Percentiles rank a stretch among this genome's conserved stretches.
phyloP scores from a whole-genome alignment of 2,113 vertebrate genomes.

The Chlorodrepanis virens region DNA sequence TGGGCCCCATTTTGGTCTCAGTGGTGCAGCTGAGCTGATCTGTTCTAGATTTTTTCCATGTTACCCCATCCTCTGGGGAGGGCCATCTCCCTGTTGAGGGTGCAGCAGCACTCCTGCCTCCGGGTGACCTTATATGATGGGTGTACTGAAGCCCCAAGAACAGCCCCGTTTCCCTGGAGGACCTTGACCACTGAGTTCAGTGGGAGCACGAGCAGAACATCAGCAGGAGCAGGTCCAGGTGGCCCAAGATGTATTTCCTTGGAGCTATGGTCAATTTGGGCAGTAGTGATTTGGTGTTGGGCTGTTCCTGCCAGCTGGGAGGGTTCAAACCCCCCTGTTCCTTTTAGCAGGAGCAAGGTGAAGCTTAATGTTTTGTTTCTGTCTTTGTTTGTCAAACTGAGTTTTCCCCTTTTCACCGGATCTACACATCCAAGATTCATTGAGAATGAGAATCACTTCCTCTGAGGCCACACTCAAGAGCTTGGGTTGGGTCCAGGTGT shows the following conservation, averaged over 20 bases:
- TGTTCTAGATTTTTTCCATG: background rate
- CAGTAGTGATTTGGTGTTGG: background rate
- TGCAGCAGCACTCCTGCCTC: background rate
- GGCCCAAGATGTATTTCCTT: background rate
- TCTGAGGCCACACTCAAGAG: constrained; percentile 27
- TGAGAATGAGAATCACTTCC: constrained; percentile 24
- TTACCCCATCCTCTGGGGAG: background rate
- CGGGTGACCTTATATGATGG: background rate
- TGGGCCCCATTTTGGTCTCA: background rate
- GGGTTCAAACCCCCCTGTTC: fast-evolving
- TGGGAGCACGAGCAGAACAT: background rate
- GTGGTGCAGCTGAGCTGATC: background rate
- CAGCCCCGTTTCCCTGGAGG: background rate
- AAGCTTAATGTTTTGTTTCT: background rate
- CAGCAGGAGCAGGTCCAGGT: background rate
- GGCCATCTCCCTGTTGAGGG: background rate
- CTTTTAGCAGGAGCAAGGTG: background rate
- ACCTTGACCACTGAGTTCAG: background rate
- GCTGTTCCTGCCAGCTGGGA: background rate
- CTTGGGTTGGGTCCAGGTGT: constrained; percentile 24
- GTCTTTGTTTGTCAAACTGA: background rate
- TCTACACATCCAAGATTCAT: constrained; percentile 31
- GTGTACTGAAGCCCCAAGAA: fast-evolving
- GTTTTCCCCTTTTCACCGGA: constrained; percentile 9
- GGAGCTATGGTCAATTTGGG: background rate